A percentile compares a stretch with the other conserved stretches of the same genome.
These are phyloP conservation scores for Eurytoma californica DNA, from an alignment of 2,888 invertebrate species.

Conservation along the genomic window DNA sequence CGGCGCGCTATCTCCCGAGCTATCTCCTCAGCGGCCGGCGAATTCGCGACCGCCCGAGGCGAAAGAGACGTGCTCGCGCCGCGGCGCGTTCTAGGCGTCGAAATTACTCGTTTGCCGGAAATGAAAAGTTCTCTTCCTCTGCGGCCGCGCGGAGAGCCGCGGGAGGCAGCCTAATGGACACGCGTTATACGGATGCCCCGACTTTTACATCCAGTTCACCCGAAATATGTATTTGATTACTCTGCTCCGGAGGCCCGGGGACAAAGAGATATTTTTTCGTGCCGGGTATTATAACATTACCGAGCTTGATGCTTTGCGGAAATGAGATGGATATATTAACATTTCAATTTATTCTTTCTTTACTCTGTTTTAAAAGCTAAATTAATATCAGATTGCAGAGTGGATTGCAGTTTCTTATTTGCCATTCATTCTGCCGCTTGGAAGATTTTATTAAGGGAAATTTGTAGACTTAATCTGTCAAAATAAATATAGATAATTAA, in stretches of 20 bases:
- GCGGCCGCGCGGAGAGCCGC: background rate
- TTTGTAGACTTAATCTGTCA: too few relatives aligned
- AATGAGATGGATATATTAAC: too few relatives aligned
- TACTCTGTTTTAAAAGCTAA: too few relatives aligned
- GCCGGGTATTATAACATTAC: background rate
- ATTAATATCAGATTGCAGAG: too few relatives aligned
- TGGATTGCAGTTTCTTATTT: too few relatives aligned
- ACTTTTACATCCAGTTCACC: constrained; percentile 29
- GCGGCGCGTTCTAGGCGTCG: constrained; percentile 23
- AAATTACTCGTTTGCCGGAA: constrained; percentile 54
- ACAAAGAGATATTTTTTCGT: background rate
- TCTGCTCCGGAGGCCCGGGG: background rate
- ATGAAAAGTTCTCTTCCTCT: constrained; percentile 49
- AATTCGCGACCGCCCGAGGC: background rate
- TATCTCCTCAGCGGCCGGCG: constrained; percentile 9
- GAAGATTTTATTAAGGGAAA: too few relatives aligned
- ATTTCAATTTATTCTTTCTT: too few relatives aligned
- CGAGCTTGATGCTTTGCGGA: background rate
- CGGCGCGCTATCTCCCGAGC: background rate
- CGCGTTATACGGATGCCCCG: constrained; percentile 30
- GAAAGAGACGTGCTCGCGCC: constrained; percentile 3
- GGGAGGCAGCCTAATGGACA: constrained; percentile 24
- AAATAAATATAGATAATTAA: too few relatives aligned
- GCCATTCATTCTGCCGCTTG: too few relatives aligned
- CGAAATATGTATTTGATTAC: constrained; percentile 24